phyloP scores from a whole-genome alignment of 2,888 invertebrate species.

The Himalopsyche tibetana region DNA sequence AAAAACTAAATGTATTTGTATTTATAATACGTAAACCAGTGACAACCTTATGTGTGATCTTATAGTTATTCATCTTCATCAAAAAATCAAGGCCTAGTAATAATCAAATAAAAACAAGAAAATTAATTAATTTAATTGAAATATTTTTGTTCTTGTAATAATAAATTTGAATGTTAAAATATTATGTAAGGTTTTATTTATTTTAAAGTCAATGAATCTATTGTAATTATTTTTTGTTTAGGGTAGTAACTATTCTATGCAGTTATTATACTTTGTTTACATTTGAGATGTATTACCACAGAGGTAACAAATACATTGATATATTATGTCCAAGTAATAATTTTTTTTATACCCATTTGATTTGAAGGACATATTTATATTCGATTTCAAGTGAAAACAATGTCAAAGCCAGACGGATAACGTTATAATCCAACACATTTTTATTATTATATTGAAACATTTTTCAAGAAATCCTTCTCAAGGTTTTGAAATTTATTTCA shows the following conservation, averaged over 20 bases:
- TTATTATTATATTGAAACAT: too few species aligned
- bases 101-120: neutral
- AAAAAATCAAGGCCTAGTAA: conserved; percentile 36
- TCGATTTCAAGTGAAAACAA: too few species aligned
- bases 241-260: conserved; percentile 3
- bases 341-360: too few species aligned
- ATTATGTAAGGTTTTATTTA: conserved; percentile 28
- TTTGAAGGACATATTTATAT: too few species aligned
- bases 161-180: conserved; percentile 31
- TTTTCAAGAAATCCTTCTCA: too few species aligned
- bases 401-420: too few species aligned
- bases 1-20: neutral
- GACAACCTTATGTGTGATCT: conserved; percentile 35
- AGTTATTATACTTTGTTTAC: neutral
- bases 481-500: too few species aligned
- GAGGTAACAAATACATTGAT: too few species aligned
- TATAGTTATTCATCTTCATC: conserved; percentile 27
- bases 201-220: neutral
- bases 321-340: too few species aligned
- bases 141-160: neutral
- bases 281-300: too few species aligned
- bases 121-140: neutral
- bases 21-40: conserved; percentile 29
- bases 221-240: conserved; percentile 23
- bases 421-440: too few species aligned